Base-by-base conservation (phyloP, 2,888 invertebrate species). In the Tridacna crocea region DNA sequence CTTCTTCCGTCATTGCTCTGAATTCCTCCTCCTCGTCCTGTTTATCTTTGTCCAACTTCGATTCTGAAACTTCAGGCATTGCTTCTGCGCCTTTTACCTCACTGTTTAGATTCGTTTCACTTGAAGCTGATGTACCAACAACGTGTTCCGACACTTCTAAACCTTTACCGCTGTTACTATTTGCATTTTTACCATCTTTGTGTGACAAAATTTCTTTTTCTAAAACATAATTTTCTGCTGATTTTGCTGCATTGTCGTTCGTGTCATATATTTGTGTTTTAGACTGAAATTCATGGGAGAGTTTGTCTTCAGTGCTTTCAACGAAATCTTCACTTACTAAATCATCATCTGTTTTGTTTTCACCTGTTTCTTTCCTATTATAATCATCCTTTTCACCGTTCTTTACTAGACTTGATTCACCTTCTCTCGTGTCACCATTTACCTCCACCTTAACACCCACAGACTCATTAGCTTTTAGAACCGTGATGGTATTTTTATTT, bases 401-500 rank as follows among this genome's bases (percentile, higher is more conserved):
- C 1, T 19, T 19, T 55, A 10, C 10, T 15, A 3, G 17, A 55
- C 15, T 55, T 55, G 11, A 19, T 55, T 19, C 55, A 55, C 19
- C 11, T 55, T 55, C 55, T 55, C 19, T 61, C 13, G 26, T 61
- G 22, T 61, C 61, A 24, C 61, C 61, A 22, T 80, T 77, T 17
- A 70, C 74, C 75, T 76, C 60, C 47, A 61, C 72, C 11, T 61
- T 22, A 27, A 68, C 72, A 15, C 75, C 60, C 13, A 68, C 79
- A 17, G 58, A 15, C 13, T 79, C 76, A 22, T 47, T 72, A 15
- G 76, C 70, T 60, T 81, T 79, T n/a, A 80, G 72, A 22, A 80
- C 79, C 17, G 75, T 75, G 70, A 80, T 77, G 19, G 76, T 79
- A 27, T 81, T 79, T 61, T 70, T 58, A 66, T 73, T 70, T 0